A percentile compares a stretch with the other conserved stretches of the same genome.
Evolutionary conservation across 2,888 invertebrate genomes (phyloP).

Genomic region (Ormia ochracea): DNA sequence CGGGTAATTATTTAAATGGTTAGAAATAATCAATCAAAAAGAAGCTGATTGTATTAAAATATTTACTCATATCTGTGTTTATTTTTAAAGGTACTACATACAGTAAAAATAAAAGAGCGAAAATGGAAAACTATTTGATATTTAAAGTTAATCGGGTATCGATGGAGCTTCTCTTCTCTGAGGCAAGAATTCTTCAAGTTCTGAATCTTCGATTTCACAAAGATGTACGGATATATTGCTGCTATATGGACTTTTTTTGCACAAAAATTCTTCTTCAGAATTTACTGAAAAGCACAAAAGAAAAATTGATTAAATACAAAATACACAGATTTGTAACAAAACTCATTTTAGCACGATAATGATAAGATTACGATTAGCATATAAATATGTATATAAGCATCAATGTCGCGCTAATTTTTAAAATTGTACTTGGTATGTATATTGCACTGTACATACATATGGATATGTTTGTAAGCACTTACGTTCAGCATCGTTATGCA

Average conservation of each 20-base stretch:
- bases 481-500: too few species aligned
- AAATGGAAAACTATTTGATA: constrained; percentile 49
- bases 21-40: background rate
- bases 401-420: too few species aligned
- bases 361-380: too few species aligned
- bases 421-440: too few species aligned
- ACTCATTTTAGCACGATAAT: too few species aligned
- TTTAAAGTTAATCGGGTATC: constrained; percentile 31
- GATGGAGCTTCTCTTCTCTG: constrained; percentile 28
- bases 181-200: constrained; percentile 80
- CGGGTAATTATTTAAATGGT: too few species aligned
- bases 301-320: background rate
- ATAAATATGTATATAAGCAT: too few species aligned
- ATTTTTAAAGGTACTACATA: constrained; percentile 47
- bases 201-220: constrained; percentile 95
- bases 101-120: constrained; percentile 30
- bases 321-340: too few species aligned
- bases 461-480: too few species aligned
- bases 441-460: too few species aligned
- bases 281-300: constrained; percentile 42
- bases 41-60: constrained; percentile 44
- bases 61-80: constrained; percentile 37
- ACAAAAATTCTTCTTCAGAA: constrained; percentile 49
- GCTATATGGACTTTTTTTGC: constrained; percentile 58
- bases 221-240: constrained; percentile 92